Evolutionary conservation across 1,140 invertebrate species (phyloP).

Genomic region (Leptinotarsa lineolata): DNA sequence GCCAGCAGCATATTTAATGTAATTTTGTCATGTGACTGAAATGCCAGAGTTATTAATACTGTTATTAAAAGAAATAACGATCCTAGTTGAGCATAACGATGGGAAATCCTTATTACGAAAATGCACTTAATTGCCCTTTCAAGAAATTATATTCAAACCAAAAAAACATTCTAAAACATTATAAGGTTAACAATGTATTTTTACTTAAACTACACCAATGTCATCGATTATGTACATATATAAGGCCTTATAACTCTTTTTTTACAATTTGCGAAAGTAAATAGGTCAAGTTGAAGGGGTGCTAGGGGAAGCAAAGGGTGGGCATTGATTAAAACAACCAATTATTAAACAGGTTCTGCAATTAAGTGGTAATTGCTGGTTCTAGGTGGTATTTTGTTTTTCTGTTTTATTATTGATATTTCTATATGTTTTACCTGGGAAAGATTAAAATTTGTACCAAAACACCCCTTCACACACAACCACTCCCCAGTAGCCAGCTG

Average conservation of each 20-base stretch:
- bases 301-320: neutral
- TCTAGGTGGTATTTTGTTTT: neutral
- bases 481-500: slow-evolving; percentile 56
- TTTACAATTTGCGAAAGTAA: neutral
- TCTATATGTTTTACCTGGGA: neutral
- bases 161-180: neutral
- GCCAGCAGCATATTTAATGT: too few relatives aligned
- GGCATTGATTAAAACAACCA: neutral
- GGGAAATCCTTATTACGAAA: too few relatives aligned
- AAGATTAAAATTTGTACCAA: slow-evolving; percentile 35
- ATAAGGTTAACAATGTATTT: neutral
- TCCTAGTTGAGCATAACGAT: too few relatives aligned
- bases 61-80: too few relatives aligned
- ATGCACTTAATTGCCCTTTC: too few relatives aligned
- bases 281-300: neutral
- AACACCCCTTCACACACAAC: slow-evolving; percentile 49
- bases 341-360: neutral
- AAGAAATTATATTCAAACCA: neutral
- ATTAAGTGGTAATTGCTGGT: neutral
- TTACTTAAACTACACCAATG: neutral
- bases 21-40: too few relatives aligned
- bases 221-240: neutral
- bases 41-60: too few relatives aligned
- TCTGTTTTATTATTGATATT: neutral
- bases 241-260: neutral